Percentiles rank a stretch among this genome's conserved stretches.
Evolutionary conservation across 2,797 vertebrate genomes (phyloP).

Genomic region (Etheostoma perlongum): DNA sequence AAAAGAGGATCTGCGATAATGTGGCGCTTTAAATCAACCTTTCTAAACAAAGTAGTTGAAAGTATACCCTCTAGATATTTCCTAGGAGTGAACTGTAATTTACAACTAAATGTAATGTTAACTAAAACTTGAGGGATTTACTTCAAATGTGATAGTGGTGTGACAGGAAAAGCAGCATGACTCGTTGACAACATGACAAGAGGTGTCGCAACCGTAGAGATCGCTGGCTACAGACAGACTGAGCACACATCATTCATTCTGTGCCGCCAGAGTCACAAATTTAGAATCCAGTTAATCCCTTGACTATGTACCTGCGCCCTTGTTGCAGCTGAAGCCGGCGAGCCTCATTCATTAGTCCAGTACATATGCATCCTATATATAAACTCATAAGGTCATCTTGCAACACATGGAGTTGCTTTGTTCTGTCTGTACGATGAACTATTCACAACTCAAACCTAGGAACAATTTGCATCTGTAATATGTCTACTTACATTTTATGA

Average conservation of each 20-base stretch:
- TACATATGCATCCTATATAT: conserved; percentile 77
- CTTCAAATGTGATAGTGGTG: not conserved
- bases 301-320: conserved; percentile 71
- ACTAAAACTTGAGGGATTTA: not conserved
- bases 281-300: conserved; percentile 82
- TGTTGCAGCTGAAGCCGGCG: conserved; percentile 51
- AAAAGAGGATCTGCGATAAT: too few species aligned
- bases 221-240: conserved; percentile 39
- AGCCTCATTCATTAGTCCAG: conserved; percentile 57
- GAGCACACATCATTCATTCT: conserved; percentile 68
- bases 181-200: conserved; percentile 41
- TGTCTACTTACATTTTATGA: not conserved
- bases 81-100: too few species aligned
- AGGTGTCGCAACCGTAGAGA: conserved; percentile 17
- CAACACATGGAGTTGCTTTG: not conserved
- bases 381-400: conserved; percentile 48
- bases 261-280: conserved; percentile 70
- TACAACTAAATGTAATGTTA: too few species aligned
- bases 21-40: too few species aligned
- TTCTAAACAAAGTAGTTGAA: too few species aligned
- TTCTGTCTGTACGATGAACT: not conserved
- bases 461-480: conserved; percentile 14
- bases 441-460: conserved; percentile 6
- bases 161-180: conserved; percentile 19
- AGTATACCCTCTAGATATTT: too few species aligned